Evolutionary conservation across 1,140 invertebrate species (phyloP).

Genomic region (Sipha flava): DNA sequence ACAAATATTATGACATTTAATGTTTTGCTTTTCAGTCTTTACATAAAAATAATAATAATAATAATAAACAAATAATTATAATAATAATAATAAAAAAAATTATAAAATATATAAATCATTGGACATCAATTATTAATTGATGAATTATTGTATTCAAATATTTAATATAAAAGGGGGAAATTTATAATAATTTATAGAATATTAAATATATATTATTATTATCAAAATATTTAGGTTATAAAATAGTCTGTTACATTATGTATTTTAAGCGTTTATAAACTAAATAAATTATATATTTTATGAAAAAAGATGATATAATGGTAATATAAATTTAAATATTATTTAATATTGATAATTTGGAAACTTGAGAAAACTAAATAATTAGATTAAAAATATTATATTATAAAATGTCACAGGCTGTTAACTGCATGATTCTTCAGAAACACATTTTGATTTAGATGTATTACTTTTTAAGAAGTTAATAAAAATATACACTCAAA

Average conservation of each 20-base stretch:
- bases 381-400: neutral
- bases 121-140: neutral
- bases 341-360: neutral
- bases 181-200: neutral
- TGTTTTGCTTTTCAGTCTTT: slow-evolving; percentile 26
- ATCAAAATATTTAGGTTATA: neutral
- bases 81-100: slow-evolving; percentile 11
- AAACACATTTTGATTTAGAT: neutral
- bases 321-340: neutral
- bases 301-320: slow-evolving; percentile 2
- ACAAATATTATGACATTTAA: slow-evolving; percentile 16
- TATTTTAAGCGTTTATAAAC: neutral
- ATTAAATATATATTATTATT: neutral
- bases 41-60: slow-evolving; percentile 13
- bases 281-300: neutral
- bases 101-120: neutral
- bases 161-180: neutral
- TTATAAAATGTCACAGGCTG: slow-evolving; percentile 3
- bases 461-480: neutral
- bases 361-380: neutral
- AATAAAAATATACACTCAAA: neutral
- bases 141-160: slow-evolving; percentile 19
- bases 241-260: neutral
- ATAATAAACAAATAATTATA: neutral
- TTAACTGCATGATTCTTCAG: neutral